phyloP scores from a whole-genome alignment of 2,888 invertebrate species.

The Cryptus viduatorius region DNA sequence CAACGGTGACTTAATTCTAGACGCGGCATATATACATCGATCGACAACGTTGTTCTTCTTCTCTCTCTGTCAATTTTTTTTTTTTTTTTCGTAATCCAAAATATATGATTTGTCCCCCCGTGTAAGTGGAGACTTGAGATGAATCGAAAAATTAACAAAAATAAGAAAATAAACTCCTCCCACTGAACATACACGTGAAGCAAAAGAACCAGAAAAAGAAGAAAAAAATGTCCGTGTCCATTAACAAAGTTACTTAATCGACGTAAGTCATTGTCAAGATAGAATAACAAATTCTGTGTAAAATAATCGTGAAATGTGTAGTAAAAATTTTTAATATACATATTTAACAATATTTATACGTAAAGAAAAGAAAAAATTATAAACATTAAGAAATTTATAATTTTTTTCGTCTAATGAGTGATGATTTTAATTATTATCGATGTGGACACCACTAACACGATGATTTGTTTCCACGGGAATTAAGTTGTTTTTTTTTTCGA shows the following conservation, averaged over 20 bases:
- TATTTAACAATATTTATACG: constrained; percentile 80
- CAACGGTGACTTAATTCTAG: constrained; percentile 70
- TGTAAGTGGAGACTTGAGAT: constrained; percentile 48
- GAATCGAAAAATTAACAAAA: constrained; percentile 45
- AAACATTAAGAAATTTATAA: constrained; percentile 72
- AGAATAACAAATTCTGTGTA: constrained; percentile 83
- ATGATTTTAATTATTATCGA: constrained; percentile 76
- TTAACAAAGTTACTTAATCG: constrained; percentile 81
- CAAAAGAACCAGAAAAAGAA: constrained; percentile 45
- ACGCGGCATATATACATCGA: constrained; percentile 66
- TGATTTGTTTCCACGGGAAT: constrained; percentile 44
- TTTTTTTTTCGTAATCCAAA: constrained; percentile 43
- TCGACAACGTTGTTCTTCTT: constrained; percentile 43
- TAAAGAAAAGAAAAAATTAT: constrained; percentile 67
- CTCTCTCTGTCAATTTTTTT: constrained; percentile 34
- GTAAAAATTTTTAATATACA: constrained; percentile 83
- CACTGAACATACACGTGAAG: constrained; percentile 32
- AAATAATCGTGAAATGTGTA: constrained; percentile 83
- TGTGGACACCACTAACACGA: constrained; percentile 75
- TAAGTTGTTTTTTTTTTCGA: constrained; percentile 36
- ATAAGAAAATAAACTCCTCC: constrained; percentile 27
- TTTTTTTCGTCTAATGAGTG: constrained; percentile 73
- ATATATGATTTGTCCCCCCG: constrained; percentile 11
- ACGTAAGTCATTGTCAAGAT: constrained; percentile 80
- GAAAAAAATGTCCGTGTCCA: constrained; percentile 76